Evolutionary conservation across 2,888 invertebrate genomes (phyloP).

Genomic region (Ernsta delagoae): DNA sequence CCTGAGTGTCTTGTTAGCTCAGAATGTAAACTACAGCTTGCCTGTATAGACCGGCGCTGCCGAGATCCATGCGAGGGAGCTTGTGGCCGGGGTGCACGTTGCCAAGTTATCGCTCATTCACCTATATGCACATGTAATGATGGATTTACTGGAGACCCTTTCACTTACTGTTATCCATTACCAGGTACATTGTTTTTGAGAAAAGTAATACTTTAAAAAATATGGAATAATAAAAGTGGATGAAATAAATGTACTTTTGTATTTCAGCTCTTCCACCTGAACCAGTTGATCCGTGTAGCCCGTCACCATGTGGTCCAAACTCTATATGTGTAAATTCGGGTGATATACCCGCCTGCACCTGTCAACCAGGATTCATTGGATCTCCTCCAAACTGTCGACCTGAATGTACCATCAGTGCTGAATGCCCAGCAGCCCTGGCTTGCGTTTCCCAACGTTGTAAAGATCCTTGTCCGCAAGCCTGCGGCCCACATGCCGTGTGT

Average conservation of each 20-base stretch:
- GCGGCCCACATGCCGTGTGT: conserved; percentile 85
- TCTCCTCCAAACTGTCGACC: conserved; percentile 88
- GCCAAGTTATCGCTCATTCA: conserved; percentile 90
- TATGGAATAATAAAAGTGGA: too few relatives aligned
- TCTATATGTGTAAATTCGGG: conserved; percentile 86
- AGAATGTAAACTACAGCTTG: conserved; percentile 88
- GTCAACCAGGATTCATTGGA: conserved; percentile 86
- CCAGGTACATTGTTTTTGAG: conserved; percentile 72
- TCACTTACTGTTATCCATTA: conserved; percentile 85
- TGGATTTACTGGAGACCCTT: conserved; percentile 89
- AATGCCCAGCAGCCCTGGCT: conserved; percentile 87
- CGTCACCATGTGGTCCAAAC: conserved; percentile 88
- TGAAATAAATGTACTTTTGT: neutral
- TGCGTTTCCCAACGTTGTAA: conserved; percentile 86
- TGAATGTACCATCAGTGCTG: conserved; percentile 88
- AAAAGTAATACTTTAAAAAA: too few relatives aligned
- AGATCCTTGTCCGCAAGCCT: conserved; percentile 88
- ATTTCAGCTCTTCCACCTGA: conserved; percentile 54
- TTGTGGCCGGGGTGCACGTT: conserved; percentile 89
- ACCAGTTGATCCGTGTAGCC: conserved; percentile 85
- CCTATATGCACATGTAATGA: conserved; percentile 90
- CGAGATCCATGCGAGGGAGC: conserved; percentile 90
- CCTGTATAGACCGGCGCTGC: conserved; percentile 89
- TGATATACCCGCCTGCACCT: conserved; percentile 86
- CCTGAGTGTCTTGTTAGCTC: conserved; percentile 91